Base-by-base conservation (phyloP, 2,888 invertebrate species). In the Xestia ashworthii region DNA sequence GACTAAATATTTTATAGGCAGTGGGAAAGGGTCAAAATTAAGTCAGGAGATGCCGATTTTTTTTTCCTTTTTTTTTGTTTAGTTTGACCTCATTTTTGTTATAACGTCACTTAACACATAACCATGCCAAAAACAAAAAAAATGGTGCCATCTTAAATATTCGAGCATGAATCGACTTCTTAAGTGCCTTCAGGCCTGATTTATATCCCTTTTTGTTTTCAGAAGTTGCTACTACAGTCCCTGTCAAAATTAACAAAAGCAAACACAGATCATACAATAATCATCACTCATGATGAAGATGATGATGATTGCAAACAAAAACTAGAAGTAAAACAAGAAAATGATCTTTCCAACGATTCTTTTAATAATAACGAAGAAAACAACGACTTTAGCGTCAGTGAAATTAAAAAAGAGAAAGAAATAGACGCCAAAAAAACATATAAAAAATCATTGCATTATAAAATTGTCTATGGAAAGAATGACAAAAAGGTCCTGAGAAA, bases 321-420 rank as follows among this genome's bases (percentile, higher is more conserved):
- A 44, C 0, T 77, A n/a, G 16, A 22, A 46, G 78, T 87, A 0
- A 87, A 86, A 74, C 16, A 78, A 58, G 86, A 85, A 77, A 71
- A 68, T n/a, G 62, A 77, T n/a, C 3, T 76, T 19, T 72, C 41
- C 1, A 48, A 79, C 0, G 74, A 87, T 22, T 74, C 82, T 0
- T 62, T 77, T 16, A 32, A 65, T 16, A 58, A 75, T n/a, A 66
- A 48, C 12, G 48, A 77, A 1, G 32, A 64, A 48, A 72, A 38
- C 2, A 48, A 50, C 1, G 67, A 78, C 1, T 9, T 66, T 25
- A 12, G 55, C 48, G 12, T 9, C 0, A 19, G 74, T 53, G 67
- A 87, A 71, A 80, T 85, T 46, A 85, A 87, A 87, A 84, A 78
- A 74, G 84, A 82, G 77, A 72, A 55, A 3, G 66, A 22, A 1